Evolutionary conservation across 2,113 vertebrate species (phyloP), one percentile per base, ranked within the genome.

Genomic region (Vicugna pacos): DNA sequence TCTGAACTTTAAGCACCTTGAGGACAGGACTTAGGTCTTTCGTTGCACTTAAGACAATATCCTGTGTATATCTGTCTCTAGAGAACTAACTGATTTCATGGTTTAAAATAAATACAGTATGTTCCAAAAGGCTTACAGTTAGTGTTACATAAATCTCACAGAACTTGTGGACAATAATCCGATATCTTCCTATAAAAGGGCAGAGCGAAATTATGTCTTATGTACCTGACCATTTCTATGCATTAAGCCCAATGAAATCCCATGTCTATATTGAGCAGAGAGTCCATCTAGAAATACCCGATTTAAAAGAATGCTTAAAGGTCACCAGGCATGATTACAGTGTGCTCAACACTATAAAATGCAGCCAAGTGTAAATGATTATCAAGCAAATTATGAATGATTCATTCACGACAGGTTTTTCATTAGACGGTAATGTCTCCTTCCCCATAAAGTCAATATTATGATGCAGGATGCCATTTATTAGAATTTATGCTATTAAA

Each of bases 351-450:
- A 97, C 88, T 97, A 94, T 97, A 95, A 97, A 97, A 97, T 93
- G 94, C 70, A 97, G 82, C 77, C 97, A 97, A 97, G 97, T 97
- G 94, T 95, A 98, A 98, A 98, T 93, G 94, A 98, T 97, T 97
- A 97, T 95, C 95, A 91, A 98, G 82, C 19, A 97, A 98, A 98
- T 98, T 98, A 97, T 95, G 95, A 98, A 98, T 94, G 90, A 98
- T 97, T 98, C 94, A 97, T 97, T 98, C 97, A 95, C 76, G 83
- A 89, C 52, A 96, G 82, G 89, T 79, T 98, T 98, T 98, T 98
- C 97, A 98, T 98, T 98, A 97, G 86, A 92, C 92, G 87, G 86
- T 95, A 97, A 98, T 91, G 85, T 90, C 89, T 97, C 81, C 94
- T 98, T 98, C 98, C 64, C 79, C 22, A 30, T 97, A 97, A 98